phyloP scores from a whole-genome alignment of 2,888 invertebrate species.

The Troides aeacus region DNA sequence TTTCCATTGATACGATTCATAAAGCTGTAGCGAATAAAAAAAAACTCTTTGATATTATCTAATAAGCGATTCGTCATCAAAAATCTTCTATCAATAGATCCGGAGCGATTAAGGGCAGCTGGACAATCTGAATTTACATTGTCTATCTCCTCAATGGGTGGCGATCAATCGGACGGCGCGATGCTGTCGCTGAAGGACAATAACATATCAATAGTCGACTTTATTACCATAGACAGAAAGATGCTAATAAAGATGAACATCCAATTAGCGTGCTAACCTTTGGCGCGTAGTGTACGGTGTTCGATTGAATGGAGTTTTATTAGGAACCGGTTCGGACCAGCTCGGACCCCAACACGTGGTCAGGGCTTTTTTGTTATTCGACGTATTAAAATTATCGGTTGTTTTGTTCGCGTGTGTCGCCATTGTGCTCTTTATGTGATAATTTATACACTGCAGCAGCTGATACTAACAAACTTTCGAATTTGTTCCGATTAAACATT shows the following conservation, averaged over 20 bases:
- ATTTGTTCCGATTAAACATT: slow-evolving; percentile 10
- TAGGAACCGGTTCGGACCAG: slow-evolving; percentile 70
- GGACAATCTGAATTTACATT: slow-evolving; percentile 50
- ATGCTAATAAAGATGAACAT: not conserved
- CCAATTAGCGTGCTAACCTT: slow-evolving; percentile 14
- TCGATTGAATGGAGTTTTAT: slow-evolving; percentile 73
- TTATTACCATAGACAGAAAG: not conserved
- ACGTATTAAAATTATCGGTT: slow-evolving; percentile 68
- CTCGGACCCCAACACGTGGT: slow-evolving; percentile 74
- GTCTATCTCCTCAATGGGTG: slow-evolving; percentile 41
- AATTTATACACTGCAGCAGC: slow-evolving; percentile 43
- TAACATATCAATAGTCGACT: not conserved
- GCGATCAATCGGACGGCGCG: slow-evolving; percentile 38
- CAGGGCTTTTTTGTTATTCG: slow-evolving; percentile 64
- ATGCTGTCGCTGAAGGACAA: slow-evolving; percentile 10
- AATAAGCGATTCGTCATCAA: slow-evolving; percentile 41
- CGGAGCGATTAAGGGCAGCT: slow-evolving; percentile 58
- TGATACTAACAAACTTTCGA: slow-evolving; percentile 30
- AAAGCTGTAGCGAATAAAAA: slow-evolving; percentile 12
- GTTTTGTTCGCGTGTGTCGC: slow-evolving; percentile 54
- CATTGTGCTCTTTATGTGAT: slow-evolving; percentile 38
- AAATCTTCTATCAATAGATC: slow-evolving; percentile 59
- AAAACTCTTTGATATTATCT: slow-evolving; percentile 28
- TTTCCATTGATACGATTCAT: not conserved
- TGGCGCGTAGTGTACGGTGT: slow-evolving; percentile 41